Base-by-base conservation (phyloP, 2,888 invertebrate species). In the Amiota communis region DNA sequence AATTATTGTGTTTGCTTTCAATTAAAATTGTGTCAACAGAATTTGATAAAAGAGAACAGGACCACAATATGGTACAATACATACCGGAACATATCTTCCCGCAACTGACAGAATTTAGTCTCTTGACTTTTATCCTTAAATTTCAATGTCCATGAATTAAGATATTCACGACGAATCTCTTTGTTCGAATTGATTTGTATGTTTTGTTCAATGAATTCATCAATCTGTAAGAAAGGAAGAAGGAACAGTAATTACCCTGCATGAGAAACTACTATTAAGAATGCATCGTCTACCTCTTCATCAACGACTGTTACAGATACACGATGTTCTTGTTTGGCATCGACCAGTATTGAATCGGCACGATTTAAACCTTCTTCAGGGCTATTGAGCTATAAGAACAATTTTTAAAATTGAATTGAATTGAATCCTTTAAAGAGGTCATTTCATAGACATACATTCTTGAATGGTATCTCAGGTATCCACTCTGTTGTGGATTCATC, bases 401-500 rank as follows among this genome's bases (percentile, higher is more conserved):
- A 20, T 11, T 49, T 46, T 2, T 69, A 64, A 11, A 68, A 36
- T 61, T n/a, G n/a, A n/a, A n/a, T 68, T 46, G 57, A 15, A 8
- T 8, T 15, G 12, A 53, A 53, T 53, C 8, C 13, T 53, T 8
- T 53, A 15, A 57, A 4, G 20, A 20, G 11, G 6, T 6, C 8
- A 59, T 20, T 11, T 20, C 1, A 15, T 57, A 15, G 6, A 9
- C 86, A 90, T 91, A 97, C 97, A 90, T 96, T 96, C 91, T 95
- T 95, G 88, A 97, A 97, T 1, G 97, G 97, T 88, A 97, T 96
- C 91, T 97, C 97, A 0, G 97, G 96, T 23, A 93, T 96, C 96
- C 97, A 97, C 83, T 96, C 96, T 0, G 94, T 93, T 0, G 93
- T 93, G 73, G 93, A 92, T 81, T 96, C 96, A 57, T 96, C 96